These are phyloP conservation scores for Parapsyche elsis DNA, from an alignment of 1,140 invertebrate species.

Conservation along the genomic window DNA sequence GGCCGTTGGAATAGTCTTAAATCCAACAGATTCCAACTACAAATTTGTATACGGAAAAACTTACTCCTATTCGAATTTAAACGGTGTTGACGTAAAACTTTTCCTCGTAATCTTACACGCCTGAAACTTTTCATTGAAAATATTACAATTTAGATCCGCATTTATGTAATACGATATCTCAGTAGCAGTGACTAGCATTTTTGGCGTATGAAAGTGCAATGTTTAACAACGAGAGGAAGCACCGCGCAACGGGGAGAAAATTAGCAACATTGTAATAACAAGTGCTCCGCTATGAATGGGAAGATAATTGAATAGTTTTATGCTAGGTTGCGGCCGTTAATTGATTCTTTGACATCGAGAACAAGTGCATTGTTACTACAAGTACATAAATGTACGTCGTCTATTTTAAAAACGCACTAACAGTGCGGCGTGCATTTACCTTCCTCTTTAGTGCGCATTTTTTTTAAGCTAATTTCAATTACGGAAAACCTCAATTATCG, in stretches of 20 bases:
- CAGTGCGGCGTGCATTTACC: no score
- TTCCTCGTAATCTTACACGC: no score
- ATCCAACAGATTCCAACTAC: no score
- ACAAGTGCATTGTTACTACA: neutral
- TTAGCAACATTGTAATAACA: no score
- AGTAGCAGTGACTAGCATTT: neutral
- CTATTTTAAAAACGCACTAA: no score
- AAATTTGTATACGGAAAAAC: no score
- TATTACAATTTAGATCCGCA: neutral
- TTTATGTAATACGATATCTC: neutral
- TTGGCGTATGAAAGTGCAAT: neutral
- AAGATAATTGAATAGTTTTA: neutral
- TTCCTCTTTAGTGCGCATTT: neutral
- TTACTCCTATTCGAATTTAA: no score
- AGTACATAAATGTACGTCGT: no score
- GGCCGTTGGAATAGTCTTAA: no score
- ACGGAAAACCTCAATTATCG: neutral
- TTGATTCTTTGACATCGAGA: neutral
- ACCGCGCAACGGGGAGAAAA: no score
- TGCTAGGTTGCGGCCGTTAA: neutral
- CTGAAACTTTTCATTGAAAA: neutral
- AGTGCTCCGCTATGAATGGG: no score
- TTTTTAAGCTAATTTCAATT: neutral
- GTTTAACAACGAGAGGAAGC: neutral
- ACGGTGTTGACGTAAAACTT: no score